These are phyloP conservation scores for Julus scandinavius DNA, from an alignment of 2,888 invertebrate genomes.

Conservation along the genomic window DNA sequence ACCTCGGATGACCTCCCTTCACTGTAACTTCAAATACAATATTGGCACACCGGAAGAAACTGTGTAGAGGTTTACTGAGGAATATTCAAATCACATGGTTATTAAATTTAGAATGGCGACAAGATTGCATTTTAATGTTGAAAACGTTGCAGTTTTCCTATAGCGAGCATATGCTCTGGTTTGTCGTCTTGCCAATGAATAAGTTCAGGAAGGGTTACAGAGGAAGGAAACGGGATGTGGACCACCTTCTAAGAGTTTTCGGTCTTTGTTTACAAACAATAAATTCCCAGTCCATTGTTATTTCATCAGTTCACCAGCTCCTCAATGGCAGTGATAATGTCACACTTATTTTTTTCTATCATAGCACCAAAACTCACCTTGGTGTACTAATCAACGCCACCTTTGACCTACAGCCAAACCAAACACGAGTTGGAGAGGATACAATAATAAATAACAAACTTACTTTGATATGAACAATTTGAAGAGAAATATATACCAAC, in stretches of 20 bases:
- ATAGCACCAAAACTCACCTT: neutral
- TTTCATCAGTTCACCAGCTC: constrained; percentile 35
- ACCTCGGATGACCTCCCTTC: neutral
- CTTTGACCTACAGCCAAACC: neutral
- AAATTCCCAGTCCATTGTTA: constrained; percentile 43
- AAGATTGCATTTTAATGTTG: neutral
- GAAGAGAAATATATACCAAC: neutral
- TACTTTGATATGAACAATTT: neutral
- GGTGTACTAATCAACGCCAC: neutral
- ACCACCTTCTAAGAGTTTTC: constrained; percentile 9
- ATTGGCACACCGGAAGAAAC: neutral
- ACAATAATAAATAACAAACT: neutral
- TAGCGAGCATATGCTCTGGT: constrained; percentile 10
- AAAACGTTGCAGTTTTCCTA: neutral
- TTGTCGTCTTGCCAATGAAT: constrained; percentile 11
- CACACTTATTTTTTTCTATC: neutral
- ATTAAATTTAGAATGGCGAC: neutral
- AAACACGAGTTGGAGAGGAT: neutral
- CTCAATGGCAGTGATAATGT: neutral
- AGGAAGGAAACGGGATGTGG: constrained; percentile 31
- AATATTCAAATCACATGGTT: neutral
- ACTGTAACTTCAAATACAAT: neutral
- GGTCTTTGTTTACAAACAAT: constrained; percentile 29
- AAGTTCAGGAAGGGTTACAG: constrained; percentile 21
- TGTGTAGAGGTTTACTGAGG: neutral